Conservation (phyloP, 2,888 invertebrate genomes). For the Amitus sp. region DNA sequence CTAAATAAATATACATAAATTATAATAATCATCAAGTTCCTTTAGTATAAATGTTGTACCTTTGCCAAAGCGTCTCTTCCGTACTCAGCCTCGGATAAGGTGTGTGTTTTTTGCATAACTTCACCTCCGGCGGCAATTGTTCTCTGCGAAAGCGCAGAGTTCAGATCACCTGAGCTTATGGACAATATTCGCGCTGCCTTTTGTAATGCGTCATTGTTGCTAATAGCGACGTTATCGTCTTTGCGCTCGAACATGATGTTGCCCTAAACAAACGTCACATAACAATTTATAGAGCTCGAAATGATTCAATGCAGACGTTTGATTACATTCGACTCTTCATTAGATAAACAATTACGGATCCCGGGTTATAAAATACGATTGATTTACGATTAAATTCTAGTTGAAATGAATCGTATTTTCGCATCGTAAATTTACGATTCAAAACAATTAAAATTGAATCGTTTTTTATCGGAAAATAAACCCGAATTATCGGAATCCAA, state of each 20-base stretch:
- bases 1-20: too few species aligned
- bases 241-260: constrained; percentile 71
- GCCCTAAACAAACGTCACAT: constrained; percentile 65
- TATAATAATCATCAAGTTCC: too few species aligned
- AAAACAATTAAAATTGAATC: too few species aligned
- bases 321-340: too few species aligned
- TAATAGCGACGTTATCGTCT: constrained; percentile 71
- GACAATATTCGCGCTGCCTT: constrained; percentile 71
- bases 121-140: constrained; percentile 95
- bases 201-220: constrained; percentile 72
- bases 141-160: constrained; percentile 82
- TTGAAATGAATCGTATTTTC: too few species aligned
- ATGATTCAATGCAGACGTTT: background rate
- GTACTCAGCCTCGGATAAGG: constrained; percentile 83
- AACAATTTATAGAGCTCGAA: background rate
- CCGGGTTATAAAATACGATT: too few species aligned
- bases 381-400: too few species aligned
- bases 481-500: too few species aligned
- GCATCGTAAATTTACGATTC: too few species aligned
- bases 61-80: constrained; percentile 94
- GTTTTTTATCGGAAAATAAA: too few species aligned
- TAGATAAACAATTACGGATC: too few species aligned
- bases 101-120: constrained; percentile 90
- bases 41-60: too few species aligned
- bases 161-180: constrained; percentile 73